Evolutionary conservation across 2,888 invertebrate species (phyloP).

Genomic region (Dugesia japonica): DNA sequence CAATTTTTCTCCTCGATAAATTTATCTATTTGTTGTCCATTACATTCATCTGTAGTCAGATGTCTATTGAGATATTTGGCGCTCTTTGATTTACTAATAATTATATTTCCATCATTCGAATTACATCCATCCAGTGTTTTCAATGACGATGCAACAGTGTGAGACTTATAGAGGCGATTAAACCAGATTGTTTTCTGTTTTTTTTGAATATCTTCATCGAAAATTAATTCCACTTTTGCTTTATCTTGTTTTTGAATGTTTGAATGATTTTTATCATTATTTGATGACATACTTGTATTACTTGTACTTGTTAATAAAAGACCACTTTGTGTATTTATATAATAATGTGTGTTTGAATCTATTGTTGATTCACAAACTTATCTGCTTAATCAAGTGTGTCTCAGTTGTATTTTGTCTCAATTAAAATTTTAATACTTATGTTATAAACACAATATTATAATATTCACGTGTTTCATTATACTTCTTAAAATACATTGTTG

Average conservation of each 20-base stretch:
- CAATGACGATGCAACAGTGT: background rate
- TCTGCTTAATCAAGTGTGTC: background rate
- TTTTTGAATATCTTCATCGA: background rate
- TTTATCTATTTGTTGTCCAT: background rate
- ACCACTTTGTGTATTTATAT: background rate
- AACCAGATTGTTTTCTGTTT: background rate
- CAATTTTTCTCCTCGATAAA: background rate
- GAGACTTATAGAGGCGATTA: background rate
- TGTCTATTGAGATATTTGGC: too few species aligned
- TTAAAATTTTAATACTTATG: too few species aligned
- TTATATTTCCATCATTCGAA: background rate
- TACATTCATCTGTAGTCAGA: too few species aligned
- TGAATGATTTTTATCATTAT: background rate
- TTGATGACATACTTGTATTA: background rate
- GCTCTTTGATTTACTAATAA: background rate
- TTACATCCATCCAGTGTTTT: background rate
- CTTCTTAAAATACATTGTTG: too few species aligned
- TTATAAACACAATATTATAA: too few species aligned
- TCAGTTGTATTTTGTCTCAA: background rate
- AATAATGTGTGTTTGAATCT: background rate
- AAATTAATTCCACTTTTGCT: background rate
- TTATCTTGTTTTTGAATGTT: background rate
- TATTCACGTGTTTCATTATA: too few species aligned
- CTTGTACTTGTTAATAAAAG: background rate
- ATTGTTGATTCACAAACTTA: background rate